A percentile compares a stretch with the other conserved stretches of the same genome.
phyloP scores from a whole-genome alignment of 2,797 vertebrate species.

The Myotis pilosus region DNA sequence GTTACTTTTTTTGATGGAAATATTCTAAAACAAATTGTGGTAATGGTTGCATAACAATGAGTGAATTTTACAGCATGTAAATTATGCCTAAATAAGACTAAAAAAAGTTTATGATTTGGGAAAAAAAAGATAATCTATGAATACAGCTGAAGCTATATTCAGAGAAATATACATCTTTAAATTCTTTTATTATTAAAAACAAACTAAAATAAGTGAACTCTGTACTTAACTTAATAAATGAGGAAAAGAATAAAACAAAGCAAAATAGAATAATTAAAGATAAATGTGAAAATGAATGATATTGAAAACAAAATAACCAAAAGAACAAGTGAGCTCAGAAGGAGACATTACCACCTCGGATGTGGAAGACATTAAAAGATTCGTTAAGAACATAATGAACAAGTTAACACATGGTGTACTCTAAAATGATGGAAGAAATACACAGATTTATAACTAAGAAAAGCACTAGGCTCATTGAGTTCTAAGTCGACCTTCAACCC shows the following conservation, averaged over 20 bases:
- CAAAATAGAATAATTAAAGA: background rate
- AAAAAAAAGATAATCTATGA: background rate
- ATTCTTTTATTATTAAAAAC: background rate
- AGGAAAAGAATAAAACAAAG: background rate
- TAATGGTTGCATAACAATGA: background rate
- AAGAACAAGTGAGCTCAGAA: background rate
- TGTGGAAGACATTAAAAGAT: background rate
- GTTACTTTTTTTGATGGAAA: background rate
- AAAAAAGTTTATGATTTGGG: background rate
- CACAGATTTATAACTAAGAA: background rate
- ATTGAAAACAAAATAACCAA: background rate
- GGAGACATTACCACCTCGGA: background rate
- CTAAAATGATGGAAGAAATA: background rate
- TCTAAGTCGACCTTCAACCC: background rate
- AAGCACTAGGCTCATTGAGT: background rate
- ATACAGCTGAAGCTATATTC: background rate
- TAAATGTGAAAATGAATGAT: background rate
- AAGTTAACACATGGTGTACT: background rate
- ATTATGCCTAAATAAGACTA: background rate
- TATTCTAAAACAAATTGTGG: background rate
- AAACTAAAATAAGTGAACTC: background rate
- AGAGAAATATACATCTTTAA: background rate
- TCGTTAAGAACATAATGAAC: no score
- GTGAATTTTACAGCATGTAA: background rate
- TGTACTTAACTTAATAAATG: background rate